Evolutionary conservation across 2,888 invertebrate species (phyloP), one percentile per base, ranked within the genome.

Genomic region (Sarcophaga carnaria): DNA sequence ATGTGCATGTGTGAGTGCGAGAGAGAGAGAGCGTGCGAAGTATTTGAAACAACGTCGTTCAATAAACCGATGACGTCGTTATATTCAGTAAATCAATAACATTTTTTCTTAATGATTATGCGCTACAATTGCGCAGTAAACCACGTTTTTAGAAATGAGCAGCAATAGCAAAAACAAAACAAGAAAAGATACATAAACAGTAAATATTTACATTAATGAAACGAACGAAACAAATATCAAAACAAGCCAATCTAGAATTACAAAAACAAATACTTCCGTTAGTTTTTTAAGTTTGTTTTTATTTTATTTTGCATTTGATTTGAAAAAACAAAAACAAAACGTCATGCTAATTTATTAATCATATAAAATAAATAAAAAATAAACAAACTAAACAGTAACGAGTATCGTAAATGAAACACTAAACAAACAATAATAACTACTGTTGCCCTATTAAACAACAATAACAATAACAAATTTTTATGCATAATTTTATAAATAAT

Each of bases 101-200:
- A 78, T 78, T 78, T 59, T 54, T 54, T 54, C 14, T 54, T 12
- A 12, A 54, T 17, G 54, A 66, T 37, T 49, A 81, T 74, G 81
- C 63, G 85, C 70, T 64, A 82, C 81, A 85, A 85, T 79, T 85
- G 81, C 85, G 85, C 81, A 85, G 69, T 85, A 66, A 82, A 70
- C 62, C 67, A 45, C 12, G 37, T 37, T 47, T 66, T 20, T 17
- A 45, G 47, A 27, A 62, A 8, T 67, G 14, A 49, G 25, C 64
- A 5, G 3, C 1, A 17, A 20, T 12, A 47, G 49, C 45, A 27
- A 66, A 69, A 66, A 66, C 17, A 54, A 54, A 17, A 12, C 45
- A 62, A 70, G 12, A 10, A 22, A 20, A 54, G 49, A 4, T 20
- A 12, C 22, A 5, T 59, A 59, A 27, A 25, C 12, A 47, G 25